Evolutionary conservation across 2,797 vertebrate genomes (phyloP).

Genomic region (Triplophysa bombifrons): DNA sequence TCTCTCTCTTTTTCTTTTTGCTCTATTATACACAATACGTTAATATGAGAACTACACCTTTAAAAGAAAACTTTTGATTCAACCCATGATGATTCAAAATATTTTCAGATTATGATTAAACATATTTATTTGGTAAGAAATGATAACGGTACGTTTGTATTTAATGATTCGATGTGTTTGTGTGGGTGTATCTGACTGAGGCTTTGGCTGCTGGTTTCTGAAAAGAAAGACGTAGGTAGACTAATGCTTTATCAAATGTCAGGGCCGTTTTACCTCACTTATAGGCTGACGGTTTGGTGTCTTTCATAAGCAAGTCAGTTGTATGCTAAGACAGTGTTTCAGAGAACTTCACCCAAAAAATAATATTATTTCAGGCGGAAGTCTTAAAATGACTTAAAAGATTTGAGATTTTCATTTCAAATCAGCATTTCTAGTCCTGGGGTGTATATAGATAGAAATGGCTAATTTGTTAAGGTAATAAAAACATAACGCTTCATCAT

Average conservation of each 20-base stretch:
- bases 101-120: conserved; percentile 8
- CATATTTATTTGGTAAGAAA: neutral
- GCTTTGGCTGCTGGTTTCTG: conserved; percentile 43
- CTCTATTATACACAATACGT: conserved; percentile 5
- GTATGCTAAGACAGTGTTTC: conserved; percentile 24
- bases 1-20: neutral
- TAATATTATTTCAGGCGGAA: neutral
- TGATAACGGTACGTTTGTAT: neutral
- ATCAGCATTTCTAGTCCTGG: no score
- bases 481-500: no score
- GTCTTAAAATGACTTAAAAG: neutral
- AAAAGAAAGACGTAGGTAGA: conserved; percentile 45
- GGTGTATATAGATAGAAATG: no score
- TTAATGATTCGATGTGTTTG: conserved; percentile 17
- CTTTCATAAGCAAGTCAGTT: conserved; percentile 33
- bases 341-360: neutral
- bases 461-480: no score
- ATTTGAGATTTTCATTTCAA: no score
- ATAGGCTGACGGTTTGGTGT: conserved; percentile 45
- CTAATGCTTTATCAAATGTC: conserved; percentile 33
- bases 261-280: conserved; percentile 35
- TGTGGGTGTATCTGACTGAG: conserved; percentile 24
- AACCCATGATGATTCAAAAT: conserved; percentile 22
- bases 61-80: conserved; percentile 6
- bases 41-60: neutral